Conservation (phyloP, 2,888 invertebrate genomes). For the Teleiodes luculella region DNA sequence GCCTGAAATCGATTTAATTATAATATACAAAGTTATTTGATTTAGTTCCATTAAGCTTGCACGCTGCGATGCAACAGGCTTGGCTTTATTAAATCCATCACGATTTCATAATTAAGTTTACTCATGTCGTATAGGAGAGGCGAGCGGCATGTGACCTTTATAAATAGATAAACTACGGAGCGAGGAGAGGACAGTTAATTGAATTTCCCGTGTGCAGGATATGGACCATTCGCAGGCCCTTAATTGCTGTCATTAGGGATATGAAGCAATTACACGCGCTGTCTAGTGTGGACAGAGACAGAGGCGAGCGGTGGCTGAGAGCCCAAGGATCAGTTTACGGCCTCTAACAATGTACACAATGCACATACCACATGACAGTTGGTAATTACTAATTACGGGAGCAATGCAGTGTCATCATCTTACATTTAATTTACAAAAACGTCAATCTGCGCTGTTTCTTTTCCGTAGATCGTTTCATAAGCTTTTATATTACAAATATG, state of each 20-base stretch:
- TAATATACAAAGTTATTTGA: neutral
- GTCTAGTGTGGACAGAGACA: slow-evolving; percentile 20
- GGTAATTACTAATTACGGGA: too few relatives aligned
- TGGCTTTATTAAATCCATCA: neutral
- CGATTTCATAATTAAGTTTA: neutral
- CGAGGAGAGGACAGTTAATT: slow-evolving; percentile 43
- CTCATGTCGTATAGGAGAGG: neutral
- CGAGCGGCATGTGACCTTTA: slow-evolving; percentile 18
- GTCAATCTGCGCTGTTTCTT: too few relatives aligned
- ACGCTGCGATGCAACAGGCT: neutral
- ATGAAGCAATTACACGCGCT: slow-evolving; percentile 35
- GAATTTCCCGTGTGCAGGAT: slow-evolving; percentile 44
- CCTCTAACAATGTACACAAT: too few relatives aligned
- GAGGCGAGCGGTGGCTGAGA: neutral
- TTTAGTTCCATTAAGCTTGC: neutral
- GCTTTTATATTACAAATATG: too few relatives aligned
- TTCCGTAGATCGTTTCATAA: too few relatives aligned
- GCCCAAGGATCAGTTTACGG: neutral
- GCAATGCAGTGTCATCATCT: too few relatives aligned
- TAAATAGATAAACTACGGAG: slow-evolving; percentile 46
- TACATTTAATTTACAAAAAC: too few relatives aligned
- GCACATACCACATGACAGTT: too few relatives aligned
- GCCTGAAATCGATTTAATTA: slow-evolving; percentile 7
- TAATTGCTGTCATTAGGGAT: slow-evolving; percentile 42
- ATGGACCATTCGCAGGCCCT: slow-evolving; percentile 32